These are phyloP conservation scores for Neuroterus valhalla DNA, from an alignment of 1,140 invertebrate genomes.

Conservation along the genomic window DNA sequence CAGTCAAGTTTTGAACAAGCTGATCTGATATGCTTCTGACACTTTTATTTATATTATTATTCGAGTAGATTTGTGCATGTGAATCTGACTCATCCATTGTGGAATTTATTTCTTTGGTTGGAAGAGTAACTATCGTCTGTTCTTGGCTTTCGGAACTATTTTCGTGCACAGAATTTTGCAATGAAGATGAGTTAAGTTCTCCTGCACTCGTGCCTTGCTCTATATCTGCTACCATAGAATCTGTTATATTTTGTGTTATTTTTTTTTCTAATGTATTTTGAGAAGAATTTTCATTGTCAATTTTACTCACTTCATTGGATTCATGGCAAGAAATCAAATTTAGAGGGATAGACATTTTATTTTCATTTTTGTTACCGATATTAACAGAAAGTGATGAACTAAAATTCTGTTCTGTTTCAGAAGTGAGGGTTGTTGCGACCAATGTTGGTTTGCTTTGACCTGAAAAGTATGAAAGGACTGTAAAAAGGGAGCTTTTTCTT, in stretches of 20 bases:
- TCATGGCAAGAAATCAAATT: not conserved
- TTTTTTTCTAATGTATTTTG: not conserved
- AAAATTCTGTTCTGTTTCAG: not conserved
- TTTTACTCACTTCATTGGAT: constrained; percentile 55
- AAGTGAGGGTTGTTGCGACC: not conserved
- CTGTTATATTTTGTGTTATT: not conserved
- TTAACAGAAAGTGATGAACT: constrained; percentile 8
- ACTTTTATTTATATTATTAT: constrained; percentile 6
- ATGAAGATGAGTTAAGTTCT: not conserved
- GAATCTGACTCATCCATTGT: not conserved
- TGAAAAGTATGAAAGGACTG: not conserved
- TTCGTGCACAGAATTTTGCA: not conserved
- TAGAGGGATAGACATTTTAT: not conserved
- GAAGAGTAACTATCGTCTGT: not conserved
- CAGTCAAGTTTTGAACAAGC: not conserved
- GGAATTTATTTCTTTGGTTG: not conserved
- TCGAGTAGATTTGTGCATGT: not conserved
- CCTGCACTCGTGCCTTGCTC: constrained; percentile 22
- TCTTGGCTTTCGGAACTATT: not conserved
- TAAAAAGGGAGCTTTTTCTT: constrained; percentile 4
- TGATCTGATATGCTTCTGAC: not conserved
- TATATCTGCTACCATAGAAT: constrained; percentile 16
- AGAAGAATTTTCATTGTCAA: constrained; percentile 48
- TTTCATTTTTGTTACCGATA: not conserved
- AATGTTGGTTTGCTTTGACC: not conserved